Percentiles rank a stretch among this genome's conserved stretches.
Conservation (phyloP, 1,140 invertebrate species). For the Zaprionus capensis region DNA sequence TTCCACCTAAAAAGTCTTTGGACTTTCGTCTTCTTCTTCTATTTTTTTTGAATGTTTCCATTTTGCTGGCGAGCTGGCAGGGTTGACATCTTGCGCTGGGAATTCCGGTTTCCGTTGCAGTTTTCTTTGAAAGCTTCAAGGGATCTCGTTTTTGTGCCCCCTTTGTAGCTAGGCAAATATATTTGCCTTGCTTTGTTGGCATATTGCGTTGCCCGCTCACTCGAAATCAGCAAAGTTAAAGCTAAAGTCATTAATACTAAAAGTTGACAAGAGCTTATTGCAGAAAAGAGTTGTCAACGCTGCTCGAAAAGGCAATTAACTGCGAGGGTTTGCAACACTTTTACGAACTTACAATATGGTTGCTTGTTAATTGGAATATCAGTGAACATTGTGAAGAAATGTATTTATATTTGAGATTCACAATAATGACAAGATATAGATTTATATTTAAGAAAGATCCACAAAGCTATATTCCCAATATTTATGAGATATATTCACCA, state of each 20-base stretch:
- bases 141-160: conserved; percentile 23
- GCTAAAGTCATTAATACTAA: conserved; percentile 38
- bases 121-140: conserved; percentile 71
- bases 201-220: conserved; percentile 30
- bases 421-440: too few species aligned
- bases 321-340: too few species aligned
- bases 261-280: conserved; percentile 17
- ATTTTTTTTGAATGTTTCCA: conserved; percentile 49
- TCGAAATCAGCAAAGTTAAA: conserved; percentile 16
- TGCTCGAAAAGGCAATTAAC: too few species aligned
- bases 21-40: conserved; percentile 1
- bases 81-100: conserved; percentile 79
- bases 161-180: conserved; percentile 40
- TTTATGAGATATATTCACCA: too few species aligned
- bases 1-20: conserved; percentile 43
- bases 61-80: conserved; percentile 47
- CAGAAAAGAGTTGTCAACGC: background rate
- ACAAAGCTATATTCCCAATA: too few species aligned
- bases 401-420: too few species aligned
- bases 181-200: conserved; percentile 37
- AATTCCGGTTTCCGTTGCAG: conserved; percentile 79
- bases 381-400: too few species aligned
- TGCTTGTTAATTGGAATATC: too few species aligned
- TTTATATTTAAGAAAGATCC: too few species aligned
- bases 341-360: too few species aligned